phyloP scores from a whole-genome alignment of 2,797 vertebrate species.

The Peromyscus nudipes region DNA sequence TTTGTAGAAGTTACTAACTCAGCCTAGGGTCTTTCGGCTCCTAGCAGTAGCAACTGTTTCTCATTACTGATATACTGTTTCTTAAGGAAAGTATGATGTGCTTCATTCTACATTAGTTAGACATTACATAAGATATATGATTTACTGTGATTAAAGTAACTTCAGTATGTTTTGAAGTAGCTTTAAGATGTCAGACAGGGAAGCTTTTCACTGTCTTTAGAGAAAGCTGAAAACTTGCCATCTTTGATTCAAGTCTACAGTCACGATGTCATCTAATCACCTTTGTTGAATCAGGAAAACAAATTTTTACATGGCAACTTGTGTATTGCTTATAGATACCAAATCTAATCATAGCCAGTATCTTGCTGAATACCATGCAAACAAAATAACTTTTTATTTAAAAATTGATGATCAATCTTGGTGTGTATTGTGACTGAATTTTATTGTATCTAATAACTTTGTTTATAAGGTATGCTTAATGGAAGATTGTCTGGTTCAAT shows the following conservation, averaged over 20 bases:
- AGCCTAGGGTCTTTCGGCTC: neutral
- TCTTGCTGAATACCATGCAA: neutral
- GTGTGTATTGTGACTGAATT: neutral
- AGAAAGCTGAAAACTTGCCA: neutral
- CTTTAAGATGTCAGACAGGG: neutral
- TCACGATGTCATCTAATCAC: neutral
- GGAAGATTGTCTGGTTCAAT: neutral
- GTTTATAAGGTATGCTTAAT: slow-evolving; percentile 23
- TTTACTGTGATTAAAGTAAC: neutral
- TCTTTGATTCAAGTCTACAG: neutral
- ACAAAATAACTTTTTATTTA: slow-evolving; percentile 29
- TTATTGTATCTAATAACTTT: neutral
- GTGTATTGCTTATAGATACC: neutral
- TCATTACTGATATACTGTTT: neutral
- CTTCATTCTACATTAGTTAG: neutral
- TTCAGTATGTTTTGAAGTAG: neutral
- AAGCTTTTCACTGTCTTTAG: neutral
- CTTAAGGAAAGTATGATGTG: neutral
- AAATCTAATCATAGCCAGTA: neutral
- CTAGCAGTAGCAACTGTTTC: neutral
- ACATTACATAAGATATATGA: neutral
- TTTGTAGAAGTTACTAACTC: neutral
- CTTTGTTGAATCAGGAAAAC: neutral
- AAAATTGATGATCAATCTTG: neutral
- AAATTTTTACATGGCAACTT: neutral